Evolutionary conservation across 1,140 invertebrate genomes (phyloP), one percentile per base, ranked within the genome.

Genomic region (Aleiodes sp.): DNA sequence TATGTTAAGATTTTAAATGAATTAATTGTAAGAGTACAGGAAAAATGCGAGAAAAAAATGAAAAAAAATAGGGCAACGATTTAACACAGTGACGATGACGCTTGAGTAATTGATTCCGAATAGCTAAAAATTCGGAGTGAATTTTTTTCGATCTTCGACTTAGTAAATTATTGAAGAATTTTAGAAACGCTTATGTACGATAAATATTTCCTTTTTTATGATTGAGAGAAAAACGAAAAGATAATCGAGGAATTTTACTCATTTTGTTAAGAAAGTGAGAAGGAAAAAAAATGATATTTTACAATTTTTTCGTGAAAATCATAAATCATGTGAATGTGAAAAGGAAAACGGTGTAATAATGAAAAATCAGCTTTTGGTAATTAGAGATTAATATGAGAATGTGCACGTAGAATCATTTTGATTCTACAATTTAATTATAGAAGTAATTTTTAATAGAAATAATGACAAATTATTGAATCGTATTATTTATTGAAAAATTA

Each of bases 391-490:
- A n/a, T 43, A 60, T 24, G 59, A 35, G 28, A 68, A 63, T 41
- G 52, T 69, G 43, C 67, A 26, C 67, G 60, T 69, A 60, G 31
- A 33, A 69, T 56, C 37, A 60, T 63, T 52, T 26, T 2, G 21
- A 52, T 52, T 52, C 46, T 52, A 52, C 46, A 8, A 52, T 52
- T 52, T n/a, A n/a, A 52, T 6, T 26, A 52, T 52, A 52, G 46
- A 52, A 16, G 64, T 69, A 69, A 69, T 69, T 69, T 69, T 52
- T 69, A 69, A 69, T 63, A n/a, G n/a, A 69, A 62, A 43, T 69
- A 69, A 62, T 37, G 59, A 68, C 24, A 59, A 69, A 69, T 63
- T 62, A 62, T 35, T 41, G 35, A 21, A 60, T 68, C 35, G n/a
- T 41, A 29, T 68, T 60, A 68, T 68, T 68, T 68, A 68, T 68